phyloP scores from a whole-genome alignment of 2,113 vertebrate genomes.

The Bubo scandiacus region DNA sequence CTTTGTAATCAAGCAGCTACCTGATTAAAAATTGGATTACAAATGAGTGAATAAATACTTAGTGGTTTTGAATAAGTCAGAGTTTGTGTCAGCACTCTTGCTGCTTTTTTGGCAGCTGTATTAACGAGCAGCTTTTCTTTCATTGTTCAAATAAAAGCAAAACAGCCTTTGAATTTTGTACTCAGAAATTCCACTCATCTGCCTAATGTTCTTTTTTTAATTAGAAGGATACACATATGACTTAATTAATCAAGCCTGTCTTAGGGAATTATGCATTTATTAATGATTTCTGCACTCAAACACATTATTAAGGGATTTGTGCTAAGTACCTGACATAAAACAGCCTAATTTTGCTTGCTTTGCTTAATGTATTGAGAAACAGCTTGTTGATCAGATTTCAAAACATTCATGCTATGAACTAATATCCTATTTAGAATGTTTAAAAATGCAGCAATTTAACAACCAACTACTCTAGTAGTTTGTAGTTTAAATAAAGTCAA shows the following conservation, averaged over 20 bases:
- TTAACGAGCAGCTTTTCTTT: slow-evolving; percentile 67
- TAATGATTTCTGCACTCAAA: slow-evolving; percentile 80
- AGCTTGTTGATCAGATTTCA: slow-evolving; percentile 77
- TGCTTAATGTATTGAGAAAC: slow-evolving; percentile 80
- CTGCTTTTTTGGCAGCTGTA: slow-evolving; percentile 69
- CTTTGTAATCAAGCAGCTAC: slow-evolving; percentile 72
- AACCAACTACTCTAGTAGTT: not conserved
- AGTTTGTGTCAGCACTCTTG: slow-evolving; percentile 66
- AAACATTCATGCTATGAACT: slow-evolving; percentile 74
- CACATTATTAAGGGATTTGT: slow-evolving; percentile 81
- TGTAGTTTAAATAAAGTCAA: slow-evolving; percentile 19
- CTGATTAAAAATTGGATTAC: slow-evolving; percentile 76
- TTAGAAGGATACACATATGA: slow-evolving; percentile 81
- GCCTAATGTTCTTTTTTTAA: slow-evolving; percentile 82
- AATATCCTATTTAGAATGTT: slow-evolving; percentile 73
- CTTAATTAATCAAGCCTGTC: slow-evolving; percentile 84
- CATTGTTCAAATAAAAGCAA: slow-evolving; percentile 74
- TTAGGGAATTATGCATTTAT: slow-evolving; percentile 81
- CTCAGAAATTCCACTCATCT: slow-evolving; percentile 77
- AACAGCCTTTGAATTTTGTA: slow-evolving; percentile 72
- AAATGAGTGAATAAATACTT: slow-evolving; percentile 75
- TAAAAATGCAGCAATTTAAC: slow-evolving; percentile 57
- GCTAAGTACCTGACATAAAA: slow-evolving; percentile 79
- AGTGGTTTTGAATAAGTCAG: slow-evolving; percentile 78
- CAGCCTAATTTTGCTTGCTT: slow-evolving; percentile 80